phyloP scores from a whole-genome alignment of 2,888 invertebrate genomes.

The Chaetogeoica ovagalla region DNA sequence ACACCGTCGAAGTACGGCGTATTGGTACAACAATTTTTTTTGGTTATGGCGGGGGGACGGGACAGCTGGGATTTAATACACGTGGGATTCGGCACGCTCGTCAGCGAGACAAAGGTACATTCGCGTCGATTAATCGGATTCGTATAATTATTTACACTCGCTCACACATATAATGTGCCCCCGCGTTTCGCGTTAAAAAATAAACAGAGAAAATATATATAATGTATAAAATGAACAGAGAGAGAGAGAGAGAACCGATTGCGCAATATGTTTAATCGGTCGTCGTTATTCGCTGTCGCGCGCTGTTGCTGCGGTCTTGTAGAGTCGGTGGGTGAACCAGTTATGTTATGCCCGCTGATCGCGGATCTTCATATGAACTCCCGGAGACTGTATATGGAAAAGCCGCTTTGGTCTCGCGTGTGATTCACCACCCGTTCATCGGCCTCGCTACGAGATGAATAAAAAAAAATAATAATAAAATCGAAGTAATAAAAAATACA shows the following conservation, averaged over 20 bases:
- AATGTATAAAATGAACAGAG: no score
- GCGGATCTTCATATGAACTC: slow-evolving; percentile 22
- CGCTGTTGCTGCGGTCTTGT: neutral
- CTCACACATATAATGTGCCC: neutral
- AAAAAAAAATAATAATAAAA: no score
- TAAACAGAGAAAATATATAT: neutral
- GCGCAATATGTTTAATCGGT: slow-evolving; percentile 16
- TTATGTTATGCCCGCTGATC: neutral
- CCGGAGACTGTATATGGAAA: slow-evolving; percentile 34
- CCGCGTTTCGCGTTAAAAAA: slow-evolving; percentile 14
- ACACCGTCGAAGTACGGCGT: no score
- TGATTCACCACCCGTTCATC: slow-evolving; percentile 48
- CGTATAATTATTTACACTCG: slow-evolving; percentile 31
- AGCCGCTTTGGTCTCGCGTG: slow-evolving; percentile 10
- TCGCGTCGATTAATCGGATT: slow-evolving; percentile 39
- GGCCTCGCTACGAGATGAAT: slow-evolving; percentile 30
- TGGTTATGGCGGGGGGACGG: neutral
- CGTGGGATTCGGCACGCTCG: slow-evolving; percentile 19
- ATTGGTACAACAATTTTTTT: neutral
- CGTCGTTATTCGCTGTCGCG: slow-evolving; percentile 6
- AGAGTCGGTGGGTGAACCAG: slow-evolving; percentile 47
- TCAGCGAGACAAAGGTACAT: slow-evolving; percentile 25
- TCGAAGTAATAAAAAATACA: neutral
- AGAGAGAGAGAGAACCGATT: neutral
- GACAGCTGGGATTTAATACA: neutral